Evolutionary conservation across 2,113 vertebrate species (phyloP), one percentile per base, ranked within the genome.

Genomic region (Boleophthalmus pectinirostris): DNA sequence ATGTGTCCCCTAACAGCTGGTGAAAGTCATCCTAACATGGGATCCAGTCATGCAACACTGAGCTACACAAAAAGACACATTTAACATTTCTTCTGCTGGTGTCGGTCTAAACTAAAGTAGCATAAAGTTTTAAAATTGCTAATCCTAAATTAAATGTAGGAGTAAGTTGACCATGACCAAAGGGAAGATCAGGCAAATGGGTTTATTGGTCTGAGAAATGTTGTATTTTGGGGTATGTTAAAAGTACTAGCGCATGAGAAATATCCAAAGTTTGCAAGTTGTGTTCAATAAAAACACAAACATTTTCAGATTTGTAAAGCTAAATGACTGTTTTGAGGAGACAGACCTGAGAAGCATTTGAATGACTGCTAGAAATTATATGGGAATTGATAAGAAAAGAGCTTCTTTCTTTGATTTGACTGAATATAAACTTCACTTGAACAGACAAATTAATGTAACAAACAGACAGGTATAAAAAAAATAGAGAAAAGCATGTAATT

Each of bases 1-100:
- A 82, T 82, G 56, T 13, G 69, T 66, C 66, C 29, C 35, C 81
- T 81, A 87, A 87, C 73, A 74, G 60, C 66, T 43, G 29, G 5
- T 66, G 25, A 69, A 56, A 58, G 20, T 21, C 29, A 20, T 20
- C 9, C 14, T 35, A 63, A 63, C 16, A 18, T 20, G 25, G 25
- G 58, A 61, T 61, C 58, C 15, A 33, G 58, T 61, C 58, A 33
- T 33, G 58, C 58, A 18, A 11, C 61, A 43, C 18, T 54, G 51
- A 33, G 25, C 12, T 64, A 38, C 0, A n/a, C 2, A 1, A 43
- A 64, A 1, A 58, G 56, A 7, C n/a, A 58, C 11, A 58, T 7
- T 24, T 5, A 33, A 33, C 5, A 33, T 16, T 16, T 61, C 16
- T 43, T 38, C 33, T 38, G 16, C 9, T 18, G 38, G 29, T 20